Base-by-base conservation (phyloP, 2,797 vertebrate species). In the Oophaga sylvatica region DNA sequence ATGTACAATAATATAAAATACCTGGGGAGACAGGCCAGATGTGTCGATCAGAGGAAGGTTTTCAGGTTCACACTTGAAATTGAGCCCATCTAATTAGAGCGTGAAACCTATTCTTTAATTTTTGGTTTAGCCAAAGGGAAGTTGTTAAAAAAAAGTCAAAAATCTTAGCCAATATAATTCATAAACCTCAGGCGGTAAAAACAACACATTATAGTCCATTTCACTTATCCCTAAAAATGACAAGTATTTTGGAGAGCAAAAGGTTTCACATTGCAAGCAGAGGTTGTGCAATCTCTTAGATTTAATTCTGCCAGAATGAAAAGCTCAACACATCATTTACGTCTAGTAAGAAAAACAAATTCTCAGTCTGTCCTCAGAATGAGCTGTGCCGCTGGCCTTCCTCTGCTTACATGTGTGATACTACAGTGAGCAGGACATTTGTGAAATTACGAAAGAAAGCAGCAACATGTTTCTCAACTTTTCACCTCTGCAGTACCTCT, bases 401-500 rank as follows among this genome's bases (percentile, higher is more conserved):
- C 67, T 75, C 41, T 16, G 60, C 7, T 59, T 76, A 29, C 26
- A 15, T n/a, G 62, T 1, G 45, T 86, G 81, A 80, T 71, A 84
- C 62, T 45, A 87, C 22, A 84, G 71, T 48, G 68, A 56, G 48
- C 35, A 76, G 41, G 48, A 17, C 73, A 77, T 75, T 88, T 63
- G 77, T 19, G 65, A 67, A 82, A 84, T 19, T 88, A 60, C 59
- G 91, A 90, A 87, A 65, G 65, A 85, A 90, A 89, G 89, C 7
- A 85, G 45, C 80, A 90, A 90, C 45, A 87, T 41, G 63, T 70
- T 73, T 84, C 35, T 85, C 83, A 88, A 85, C 83, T 85, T 88
- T 88, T 88, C 83, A 88, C 87, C 86, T 85, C 56, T 70, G 82
- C 88, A 80, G 86, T 88, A 73, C 75, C 87, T 19, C 88, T 20